A percentile compares a stretch with the other conserved stretches of the same genome.
Conservation (phyloP, 2,888 invertebrate genomes). For the Epinotia bilunana region DNA sequence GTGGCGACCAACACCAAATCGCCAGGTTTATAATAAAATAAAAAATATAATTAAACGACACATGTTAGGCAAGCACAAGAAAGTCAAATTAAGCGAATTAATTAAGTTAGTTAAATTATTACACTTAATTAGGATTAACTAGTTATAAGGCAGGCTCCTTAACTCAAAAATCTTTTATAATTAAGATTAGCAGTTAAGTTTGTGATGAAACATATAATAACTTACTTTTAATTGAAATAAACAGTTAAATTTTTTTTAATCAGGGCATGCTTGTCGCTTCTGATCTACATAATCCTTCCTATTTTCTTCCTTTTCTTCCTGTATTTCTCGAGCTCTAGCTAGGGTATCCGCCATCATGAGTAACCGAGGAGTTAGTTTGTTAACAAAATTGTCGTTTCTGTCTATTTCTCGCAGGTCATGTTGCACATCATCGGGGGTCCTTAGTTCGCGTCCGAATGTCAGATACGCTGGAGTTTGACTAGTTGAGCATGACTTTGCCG, state of each 20-base stretch:
- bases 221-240: no score
- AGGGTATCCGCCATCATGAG: conserved; percentile 19
- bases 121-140: no score
- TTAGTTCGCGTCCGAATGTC: conserved; percentile 39
- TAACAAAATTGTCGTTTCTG: conserved; percentile 3
- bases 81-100: no score
- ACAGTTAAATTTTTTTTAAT: no score
- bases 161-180: no score
- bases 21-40: no score
- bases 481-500: not conserved
- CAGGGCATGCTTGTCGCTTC: conserved; percentile 18
- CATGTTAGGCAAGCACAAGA: no score
- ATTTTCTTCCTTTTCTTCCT: conserved; percentile 25
- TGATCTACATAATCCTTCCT: conserved; percentile 22
- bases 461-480: conserved; percentile 38
- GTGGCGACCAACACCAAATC: conserved; percentile 27
- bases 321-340: conserved; percentile 10
- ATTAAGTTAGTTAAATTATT: no score
- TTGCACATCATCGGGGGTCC: conserved; percentile 20
- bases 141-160: no score
- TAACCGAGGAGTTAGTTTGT: conserved; percentile 24
- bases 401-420: not conserved
- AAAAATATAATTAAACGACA: no score
- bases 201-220: no score
- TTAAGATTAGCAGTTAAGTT: no score